Conservation (phyloP, 2,888 invertebrate genomes). For the Smittia aterrima region DNA sequence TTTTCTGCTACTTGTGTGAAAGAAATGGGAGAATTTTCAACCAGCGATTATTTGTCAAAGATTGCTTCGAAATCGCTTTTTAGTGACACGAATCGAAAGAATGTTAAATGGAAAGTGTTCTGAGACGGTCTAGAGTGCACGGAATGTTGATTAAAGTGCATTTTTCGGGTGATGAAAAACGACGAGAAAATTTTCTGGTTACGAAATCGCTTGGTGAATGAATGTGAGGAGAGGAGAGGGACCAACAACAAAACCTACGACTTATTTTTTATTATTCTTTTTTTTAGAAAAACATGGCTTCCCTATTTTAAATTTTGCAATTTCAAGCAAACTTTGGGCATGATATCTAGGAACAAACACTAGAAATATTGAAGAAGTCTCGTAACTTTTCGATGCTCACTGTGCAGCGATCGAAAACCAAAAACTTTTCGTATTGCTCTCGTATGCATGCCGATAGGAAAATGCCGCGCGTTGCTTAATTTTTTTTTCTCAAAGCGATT, state of each 20-base stretch:
- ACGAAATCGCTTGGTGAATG: slow-evolving; percentile 34
- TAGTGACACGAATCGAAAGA: slow-evolving; percentile 14
- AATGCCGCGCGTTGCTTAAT: slow-evolving; percentile 9
- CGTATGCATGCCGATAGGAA: neutral
- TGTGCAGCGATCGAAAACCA: neutral
- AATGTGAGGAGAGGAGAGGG: slow-evolving; percentile 1
- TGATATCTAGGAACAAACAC: neutral
- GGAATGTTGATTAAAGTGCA: neutral
- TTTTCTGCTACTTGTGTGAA: slow-evolving; percentile 20
- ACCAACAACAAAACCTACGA: slow-evolving; percentile 36
- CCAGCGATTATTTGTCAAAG: neutral
- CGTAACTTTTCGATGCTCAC: too few relatives aligned
- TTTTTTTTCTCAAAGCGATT: neutral
- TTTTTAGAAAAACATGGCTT: slow-evolving; percentile 40
- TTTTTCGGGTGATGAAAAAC: neutral
- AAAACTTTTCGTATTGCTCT: neutral
- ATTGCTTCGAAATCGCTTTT: neutral
- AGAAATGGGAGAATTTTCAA: slow-evolving; percentile 3
- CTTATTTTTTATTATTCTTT: slow-evolving; percentile 39
- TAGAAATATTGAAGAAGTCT: neutral
- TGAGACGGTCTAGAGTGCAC: neutral
- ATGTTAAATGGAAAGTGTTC: slow-evolving; percentile 3
- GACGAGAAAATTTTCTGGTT: slow-evolving; percentile 5
- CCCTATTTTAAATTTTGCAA: slow-evolving; percentile 17
- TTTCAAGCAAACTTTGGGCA: neutral